These are phyloP conservation scores for Leptodactylus fuscus DNA, from an alignment of 2,113 vertebrate genomes.

Conservation along the genomic window DNA sequence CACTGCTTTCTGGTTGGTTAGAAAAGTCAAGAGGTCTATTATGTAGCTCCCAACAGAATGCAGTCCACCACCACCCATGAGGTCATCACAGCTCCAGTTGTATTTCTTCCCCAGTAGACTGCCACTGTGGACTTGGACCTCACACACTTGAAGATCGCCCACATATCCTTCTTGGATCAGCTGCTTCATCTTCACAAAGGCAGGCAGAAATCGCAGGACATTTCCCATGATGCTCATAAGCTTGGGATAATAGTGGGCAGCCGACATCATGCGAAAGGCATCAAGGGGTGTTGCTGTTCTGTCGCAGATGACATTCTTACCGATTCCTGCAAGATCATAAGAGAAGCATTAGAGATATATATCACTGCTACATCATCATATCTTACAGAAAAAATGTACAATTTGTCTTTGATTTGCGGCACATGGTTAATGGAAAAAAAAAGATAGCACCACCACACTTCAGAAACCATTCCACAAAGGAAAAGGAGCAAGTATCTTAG, in stretches of 20 bases:
- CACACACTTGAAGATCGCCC: constrained; percentile 94
- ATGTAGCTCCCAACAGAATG: constrained; percentile 98
- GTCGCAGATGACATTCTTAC: constrained; percentile 98
- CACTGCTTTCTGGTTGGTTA: constrained; percentile 89
- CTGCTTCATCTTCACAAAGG: constrained; percentile 96
- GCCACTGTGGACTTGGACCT: constrained; percentile 95
- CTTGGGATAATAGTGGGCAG: constrained; percentile 98
- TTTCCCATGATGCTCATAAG: constrained; percentile 99
- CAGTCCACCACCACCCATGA: constrained; percentile 96
- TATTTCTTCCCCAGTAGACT: constrained; percentile 97
- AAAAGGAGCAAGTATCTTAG: no score
- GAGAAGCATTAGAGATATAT: background rate
- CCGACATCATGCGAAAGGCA: constrained; percentile 97
- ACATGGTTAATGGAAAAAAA: no score
- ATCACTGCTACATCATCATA: background rate
- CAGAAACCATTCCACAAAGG: no score
- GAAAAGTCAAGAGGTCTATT: constrained; percentile 95
- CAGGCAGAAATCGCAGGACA: constrained; percentile 92
- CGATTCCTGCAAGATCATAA: constrained; percentile 81
- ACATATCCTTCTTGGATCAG: constrained; percentile 93
- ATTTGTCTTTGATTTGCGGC: no score
- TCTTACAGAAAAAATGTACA: background rate
- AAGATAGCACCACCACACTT: no score
- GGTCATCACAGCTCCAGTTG: constrained; percentile 98
- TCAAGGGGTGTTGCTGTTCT: constrained; percentile 93